Evolutionary conservation across 2,797 vertebrate species (phyloP).

Genomic region (Centropyge bicolor): DNA sequence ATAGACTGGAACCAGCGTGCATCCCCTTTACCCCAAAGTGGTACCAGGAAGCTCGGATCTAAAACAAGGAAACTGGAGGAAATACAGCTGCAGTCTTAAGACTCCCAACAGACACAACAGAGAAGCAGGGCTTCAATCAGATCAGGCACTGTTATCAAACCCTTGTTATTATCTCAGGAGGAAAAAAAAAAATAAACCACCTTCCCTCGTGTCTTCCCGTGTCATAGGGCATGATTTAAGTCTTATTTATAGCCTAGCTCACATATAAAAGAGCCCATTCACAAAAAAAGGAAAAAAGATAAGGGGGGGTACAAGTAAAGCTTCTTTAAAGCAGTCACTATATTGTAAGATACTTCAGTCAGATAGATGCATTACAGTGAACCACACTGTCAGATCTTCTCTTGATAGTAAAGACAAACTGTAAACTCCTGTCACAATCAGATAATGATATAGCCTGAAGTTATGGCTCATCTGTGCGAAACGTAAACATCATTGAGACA

Average conservation of each 20-base stretch:
- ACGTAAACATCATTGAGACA: background rate
- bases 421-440: background rate
- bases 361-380: background rate
- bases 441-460: background rate
- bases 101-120: conserved; percentile 68
- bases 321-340: background rate
- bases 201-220: conserved; percentile 36
- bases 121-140: conserved; percentile 62
- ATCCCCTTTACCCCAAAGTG: conserved; percentile 27
- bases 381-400: background rate
- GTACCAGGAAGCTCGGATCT: conserved; percentile 72
- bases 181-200: conserved; percentile 16
- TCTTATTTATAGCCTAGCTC: conserved; percentile 13
- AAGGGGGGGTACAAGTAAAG: background rate
- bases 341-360: background rate
- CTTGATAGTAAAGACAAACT: background rate
- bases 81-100: conserved; percentile 64
- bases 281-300: conserved; percentile 2
- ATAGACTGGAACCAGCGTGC: conserved; percentile 8
- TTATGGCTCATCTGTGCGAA: background rate
- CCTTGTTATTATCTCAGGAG: conserved; percentile 63
- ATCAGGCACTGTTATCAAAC: conserved; percentile 61
- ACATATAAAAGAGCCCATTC: conserved; percentile 14
- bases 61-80: conserved; percentile 78
- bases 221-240: conserved; percentile 19